Percentiles rank a stretch among this genome's conserved stretches.
Evolutionary conservation across 2,113 vertebrate species (phyloP).

Genomic region (Mormyrus iriodes): DNA sequence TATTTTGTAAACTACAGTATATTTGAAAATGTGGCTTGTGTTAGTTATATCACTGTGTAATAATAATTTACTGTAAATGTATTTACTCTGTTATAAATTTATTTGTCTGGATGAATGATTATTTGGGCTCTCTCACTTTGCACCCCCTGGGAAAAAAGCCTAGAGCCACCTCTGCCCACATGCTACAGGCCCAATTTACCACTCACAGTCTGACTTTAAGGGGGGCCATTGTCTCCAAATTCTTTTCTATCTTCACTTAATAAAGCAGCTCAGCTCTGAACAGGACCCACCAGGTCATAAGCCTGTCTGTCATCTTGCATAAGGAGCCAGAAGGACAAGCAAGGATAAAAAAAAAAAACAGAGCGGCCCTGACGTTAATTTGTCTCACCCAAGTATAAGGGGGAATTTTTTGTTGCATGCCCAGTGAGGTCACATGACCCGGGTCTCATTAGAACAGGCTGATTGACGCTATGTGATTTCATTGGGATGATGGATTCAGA

Average conservation of each 20-base stretch:
- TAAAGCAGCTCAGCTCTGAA: neutral
- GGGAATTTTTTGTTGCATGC: neutral
- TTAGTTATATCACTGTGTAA: neutral
- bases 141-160: slow-evolving; percentile 29
- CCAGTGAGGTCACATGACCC: neutral
- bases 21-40: no score
- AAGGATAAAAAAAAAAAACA: neutral
- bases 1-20: no score
- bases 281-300: neutral
- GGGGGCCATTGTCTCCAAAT: slow-evolving; percentile 15
- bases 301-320: neutral
- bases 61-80: neutral
- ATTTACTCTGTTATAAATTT: neutral
- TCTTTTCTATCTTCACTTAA: neutral
- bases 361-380: neutral
- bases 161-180: slow-evolving; percentile 46
- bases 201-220: slow-evolving; percentile 44
- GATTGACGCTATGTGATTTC: neutral
- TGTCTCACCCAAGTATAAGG: neutral
- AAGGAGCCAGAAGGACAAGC: neutral
- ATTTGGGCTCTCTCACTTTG: neutral
- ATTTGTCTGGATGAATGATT: neutral
- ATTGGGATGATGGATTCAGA: neutral
- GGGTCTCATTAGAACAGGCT: neutral
- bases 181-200: slow-evolving; percentile 44